Conservation (phyloP, 2,888 invertebrate species). For the Oeneis ivallda region DNA sequence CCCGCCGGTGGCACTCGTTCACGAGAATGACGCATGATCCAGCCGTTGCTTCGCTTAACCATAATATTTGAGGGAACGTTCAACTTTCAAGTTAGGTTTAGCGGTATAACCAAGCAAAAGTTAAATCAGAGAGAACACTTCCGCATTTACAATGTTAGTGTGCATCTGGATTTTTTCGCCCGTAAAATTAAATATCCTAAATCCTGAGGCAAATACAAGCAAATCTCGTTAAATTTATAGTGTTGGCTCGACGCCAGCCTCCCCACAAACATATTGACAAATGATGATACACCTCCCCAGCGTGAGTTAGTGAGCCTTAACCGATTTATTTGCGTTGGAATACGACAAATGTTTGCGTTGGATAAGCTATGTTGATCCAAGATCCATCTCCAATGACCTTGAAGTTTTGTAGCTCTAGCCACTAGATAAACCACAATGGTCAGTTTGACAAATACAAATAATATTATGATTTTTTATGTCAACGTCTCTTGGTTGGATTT, state of each 20-base stretch:
- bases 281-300: slow-evolving; percentile 18
- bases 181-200: slow-evolving; percentile 7
- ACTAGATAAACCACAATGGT: background rate
- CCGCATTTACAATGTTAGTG: background rate
- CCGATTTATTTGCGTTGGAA: slow-evolving; percentile 10
- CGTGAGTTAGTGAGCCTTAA: slow-evolving; percentile 17
- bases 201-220: slow-evolving; percentile 10
- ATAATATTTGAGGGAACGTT: too few species aligned
- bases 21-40: too few species aligned
- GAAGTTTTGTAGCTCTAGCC: background rate
- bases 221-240: slow-evolving; percentile 19
- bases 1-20: too few species aligned
- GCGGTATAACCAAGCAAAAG: background rate
- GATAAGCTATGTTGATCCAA: background rate
- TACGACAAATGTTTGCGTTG: background rate
- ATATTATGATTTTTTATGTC: too few species aligned
- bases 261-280: slow-evolving; percentile 18
- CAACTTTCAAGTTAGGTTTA: background rate
- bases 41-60: too few species aligned
- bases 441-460: too few species aligned
- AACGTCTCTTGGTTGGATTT: too few species aligned
- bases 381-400: background rate
- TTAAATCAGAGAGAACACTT: background rate
- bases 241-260: slow-evolving; percentile 11
- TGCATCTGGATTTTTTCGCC: background rate